Conservation (phyloP, 2,113 vertebrate genomes). For the Xenus cinereus region DNA sequence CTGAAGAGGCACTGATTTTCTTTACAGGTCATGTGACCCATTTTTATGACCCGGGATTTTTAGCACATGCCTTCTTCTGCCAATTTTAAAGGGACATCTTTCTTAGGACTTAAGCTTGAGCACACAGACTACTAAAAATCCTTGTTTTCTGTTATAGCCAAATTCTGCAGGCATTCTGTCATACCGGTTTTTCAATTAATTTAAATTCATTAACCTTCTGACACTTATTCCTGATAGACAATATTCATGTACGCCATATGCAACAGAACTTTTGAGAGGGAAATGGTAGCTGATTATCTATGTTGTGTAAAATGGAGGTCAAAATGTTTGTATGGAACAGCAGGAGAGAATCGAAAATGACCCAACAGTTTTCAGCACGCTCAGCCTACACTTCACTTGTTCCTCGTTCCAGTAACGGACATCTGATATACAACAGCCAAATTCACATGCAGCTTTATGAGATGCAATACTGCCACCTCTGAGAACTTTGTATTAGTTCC, state of each 20-base stretch:
- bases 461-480: slow-evolving; percentile 23
- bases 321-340: neutral
- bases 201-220: neutral
- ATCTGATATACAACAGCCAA: neutral
- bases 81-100: neutral
- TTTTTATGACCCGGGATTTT: neutral
- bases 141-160: neutral
- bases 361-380: neutral
- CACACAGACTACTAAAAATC: neutral
- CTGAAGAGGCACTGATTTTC: neutral
- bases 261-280: neutral
- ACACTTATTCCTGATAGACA: neutral
- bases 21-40: neutral
- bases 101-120: neutral
- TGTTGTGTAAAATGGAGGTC: neutral
- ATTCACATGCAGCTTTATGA: neutral
- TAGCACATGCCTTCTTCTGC: neutral
- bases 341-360: neutral
- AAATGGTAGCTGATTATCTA: neutral
- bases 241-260: neutral
- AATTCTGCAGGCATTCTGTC: neutral
- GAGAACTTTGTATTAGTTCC: neutral
- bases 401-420: neutral
- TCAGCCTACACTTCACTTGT: neutral
- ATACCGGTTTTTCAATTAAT: neutral